These are phyloP conservation scores for Platyura marginata DNA, from an alignment of 1,140 invertebrate genomes.

Conservation along the genomic window DNA sequence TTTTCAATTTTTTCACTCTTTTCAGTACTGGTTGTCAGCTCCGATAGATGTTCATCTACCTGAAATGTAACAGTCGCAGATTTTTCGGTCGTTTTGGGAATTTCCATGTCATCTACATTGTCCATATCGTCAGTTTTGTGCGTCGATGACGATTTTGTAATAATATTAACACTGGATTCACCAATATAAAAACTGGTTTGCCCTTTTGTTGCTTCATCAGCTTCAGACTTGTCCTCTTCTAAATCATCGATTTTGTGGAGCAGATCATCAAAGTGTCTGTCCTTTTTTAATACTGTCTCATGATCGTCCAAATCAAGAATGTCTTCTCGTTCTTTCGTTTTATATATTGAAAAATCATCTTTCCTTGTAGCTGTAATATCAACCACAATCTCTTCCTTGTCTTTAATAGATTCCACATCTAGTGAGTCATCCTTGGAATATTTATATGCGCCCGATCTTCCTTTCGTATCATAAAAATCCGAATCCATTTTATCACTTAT, in stretches of 20 bases:
- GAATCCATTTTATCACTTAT: neutral
- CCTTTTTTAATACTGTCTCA: neutral
- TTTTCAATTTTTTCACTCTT: too few relatives aligned
- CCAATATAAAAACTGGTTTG: constrained; percentile 22
- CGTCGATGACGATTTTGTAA: constrained; percentile 17
- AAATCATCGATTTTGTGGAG: neutral
- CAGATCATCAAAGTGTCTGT: neutral
- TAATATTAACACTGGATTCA: constrained; percentile 21
- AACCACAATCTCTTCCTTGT: constrained; percentile 1
- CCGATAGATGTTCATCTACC: too few relatives aligned
- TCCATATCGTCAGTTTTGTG: too few relatives aligned
- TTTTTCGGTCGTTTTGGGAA: too few relatives aligned
- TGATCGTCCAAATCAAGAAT: neutral
- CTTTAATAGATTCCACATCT: neutral
- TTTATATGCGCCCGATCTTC: neutral
- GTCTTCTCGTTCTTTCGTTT: neutral
- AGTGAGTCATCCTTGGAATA: neutral
- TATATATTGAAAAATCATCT: neutral
- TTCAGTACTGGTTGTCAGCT: too few relatives aligned
- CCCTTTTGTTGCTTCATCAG: constrained; percentile 11
- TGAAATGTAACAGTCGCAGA: too few relatives aligned
- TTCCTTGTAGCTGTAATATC: neutral
- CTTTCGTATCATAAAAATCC: constrained; percentile 1
- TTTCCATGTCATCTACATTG: too few relatives aligned
- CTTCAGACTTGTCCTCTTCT: constrained; percentile 3